Evolutionary conservation across 2,113 vertebrate species (phyloP).

Genomic region (Oceanodroma tethys): DNA sequence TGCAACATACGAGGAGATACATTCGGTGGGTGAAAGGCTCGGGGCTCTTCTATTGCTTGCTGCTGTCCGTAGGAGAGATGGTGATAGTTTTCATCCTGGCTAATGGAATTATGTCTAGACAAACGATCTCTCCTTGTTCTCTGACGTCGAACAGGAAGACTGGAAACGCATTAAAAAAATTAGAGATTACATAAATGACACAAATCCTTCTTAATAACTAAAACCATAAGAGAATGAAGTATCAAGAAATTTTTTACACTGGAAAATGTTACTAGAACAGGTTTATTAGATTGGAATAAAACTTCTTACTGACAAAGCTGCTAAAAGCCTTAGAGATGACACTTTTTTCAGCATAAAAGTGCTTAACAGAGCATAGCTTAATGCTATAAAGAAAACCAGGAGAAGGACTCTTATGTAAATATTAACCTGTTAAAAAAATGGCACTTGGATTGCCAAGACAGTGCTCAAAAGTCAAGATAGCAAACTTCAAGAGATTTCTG

Average conservation of each 20-base stretch:
- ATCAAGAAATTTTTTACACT: neutral
- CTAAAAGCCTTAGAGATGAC: neutral
- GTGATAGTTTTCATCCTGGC: conserved; percentile 92
- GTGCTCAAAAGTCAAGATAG: neutral
- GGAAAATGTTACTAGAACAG: neutral
- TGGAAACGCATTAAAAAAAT: conserved; percentile 61
- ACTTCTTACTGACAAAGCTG: neutral
- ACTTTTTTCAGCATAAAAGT: neutral
- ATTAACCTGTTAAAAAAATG: neutral
- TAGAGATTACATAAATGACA: neutral
- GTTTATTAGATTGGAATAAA: neutral
- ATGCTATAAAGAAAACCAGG: neutral
- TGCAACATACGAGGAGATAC: conserved; percentile 91
- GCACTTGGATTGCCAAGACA: neutral
- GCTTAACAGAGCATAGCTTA: neutral
- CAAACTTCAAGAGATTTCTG: neutral
- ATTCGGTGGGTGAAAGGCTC: conserved; percentile 91
- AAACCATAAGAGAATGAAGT: neutral
- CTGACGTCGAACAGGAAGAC: conserved; percentile 91
- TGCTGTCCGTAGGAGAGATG: conserved; percentile 89
- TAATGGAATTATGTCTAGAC: conserved; percentile 83
- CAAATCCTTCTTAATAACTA: neutral
- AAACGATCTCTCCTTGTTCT: conserved; percentile 90
- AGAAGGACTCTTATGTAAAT: neutral
- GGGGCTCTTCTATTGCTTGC: conserved; percentile 89